Conservation (phyloP, 2,113 vertebrate genomes). For the Ailurus styani region DNA sequence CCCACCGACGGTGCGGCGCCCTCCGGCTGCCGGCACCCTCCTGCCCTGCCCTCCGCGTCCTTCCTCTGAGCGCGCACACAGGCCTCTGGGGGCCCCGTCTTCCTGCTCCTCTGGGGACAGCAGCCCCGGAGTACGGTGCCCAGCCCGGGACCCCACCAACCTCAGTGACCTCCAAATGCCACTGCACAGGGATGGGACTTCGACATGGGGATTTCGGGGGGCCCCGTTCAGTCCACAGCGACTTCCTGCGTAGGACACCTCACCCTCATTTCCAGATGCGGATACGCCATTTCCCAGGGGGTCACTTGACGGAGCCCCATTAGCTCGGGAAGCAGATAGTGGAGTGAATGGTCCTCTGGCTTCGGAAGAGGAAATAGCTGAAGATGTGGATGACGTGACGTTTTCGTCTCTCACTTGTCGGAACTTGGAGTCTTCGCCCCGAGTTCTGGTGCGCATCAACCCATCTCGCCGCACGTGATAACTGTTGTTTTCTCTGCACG, state of each 20-base stretch:
- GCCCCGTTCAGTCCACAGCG: not conserved
- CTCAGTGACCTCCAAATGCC: not conserved
- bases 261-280: not conserved
- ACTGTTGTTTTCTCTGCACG: not conserved
- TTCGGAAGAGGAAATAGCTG: too few species aligned
- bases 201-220: not conserved
- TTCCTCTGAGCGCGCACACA: not conserved
- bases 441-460: not conserved
- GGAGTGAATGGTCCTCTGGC: too few species aligned
- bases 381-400: too few species aligned
- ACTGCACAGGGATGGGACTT: fast-evolving
- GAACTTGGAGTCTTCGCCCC: not conserved
- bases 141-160: not conserved
- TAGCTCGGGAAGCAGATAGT: not conserved
- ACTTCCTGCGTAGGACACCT: not conserved
- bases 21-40: too few species aligned
- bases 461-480: not conserved
- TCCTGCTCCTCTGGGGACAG: not conserved
- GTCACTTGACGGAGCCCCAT: not conserved
- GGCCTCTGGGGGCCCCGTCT: not conserved
- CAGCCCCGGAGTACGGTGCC: not conserved
- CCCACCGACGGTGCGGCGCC: too few species aligned
- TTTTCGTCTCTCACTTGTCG: not conserved
- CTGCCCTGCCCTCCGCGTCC: fast-evolving
- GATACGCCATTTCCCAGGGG: not conserved